A percentile compares a stretch with the other conserved stretches of the same genome.
Conservation (phyloP, 1,140 invertebrate species). For the Drosophila grimshawi region DNA sequence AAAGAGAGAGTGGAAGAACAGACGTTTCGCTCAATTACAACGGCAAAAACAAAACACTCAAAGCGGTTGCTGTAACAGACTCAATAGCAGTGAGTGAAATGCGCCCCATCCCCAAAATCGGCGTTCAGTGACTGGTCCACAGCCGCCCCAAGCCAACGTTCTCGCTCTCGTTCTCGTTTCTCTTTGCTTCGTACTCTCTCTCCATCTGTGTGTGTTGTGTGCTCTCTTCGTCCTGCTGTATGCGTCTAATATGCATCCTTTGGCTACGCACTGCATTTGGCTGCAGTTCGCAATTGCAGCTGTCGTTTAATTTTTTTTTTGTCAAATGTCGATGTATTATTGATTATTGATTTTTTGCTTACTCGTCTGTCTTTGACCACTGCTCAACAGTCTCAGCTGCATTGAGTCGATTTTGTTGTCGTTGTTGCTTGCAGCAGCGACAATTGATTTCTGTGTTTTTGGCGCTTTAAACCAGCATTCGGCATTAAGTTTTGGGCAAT, state of each 20-base stretch:
- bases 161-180: constrained; percentile 28
- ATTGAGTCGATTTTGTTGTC: neutral
- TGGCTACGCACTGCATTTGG: constrained; percentile 62
- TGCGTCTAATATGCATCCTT: constrained; percentile 58
- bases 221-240: constrained; percentile 26
- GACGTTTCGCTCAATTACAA: constrained; percentile 49
- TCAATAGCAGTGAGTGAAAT: constrained; percentile 28
- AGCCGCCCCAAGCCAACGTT: constrained; percentile 33
- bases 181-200: constrained; percentile 18
- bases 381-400: neutral
- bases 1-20: constrained; percentile 23
- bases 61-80: constrained; percentile 44
- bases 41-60: constrained; percentile 39
- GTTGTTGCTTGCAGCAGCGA: neutral
- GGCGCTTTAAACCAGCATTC: constrained; percentile 26
- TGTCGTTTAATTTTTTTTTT: constrained; percentile 59
- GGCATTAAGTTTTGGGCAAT: constrained; percentile 13
- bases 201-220: constrained; percentile 9
- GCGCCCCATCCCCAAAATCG: constrained; percentile 55
- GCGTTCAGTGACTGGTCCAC: constrained; percentile 35
- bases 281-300: constrained; percentile 69
- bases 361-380: constrained; percentile 1
- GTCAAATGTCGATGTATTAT: constrained; percentile 64
- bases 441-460: constrained; percentile 11
- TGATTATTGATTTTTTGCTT: constrained; percentile 76